A percentile compares a stretch with the other conserved stretches of the same genome.
These are phyloP conservation scores for Epinephelus awoara DNA, from an alignment of 2,797 vertebrate genomes.

Conservation along the genomic window DNA sequence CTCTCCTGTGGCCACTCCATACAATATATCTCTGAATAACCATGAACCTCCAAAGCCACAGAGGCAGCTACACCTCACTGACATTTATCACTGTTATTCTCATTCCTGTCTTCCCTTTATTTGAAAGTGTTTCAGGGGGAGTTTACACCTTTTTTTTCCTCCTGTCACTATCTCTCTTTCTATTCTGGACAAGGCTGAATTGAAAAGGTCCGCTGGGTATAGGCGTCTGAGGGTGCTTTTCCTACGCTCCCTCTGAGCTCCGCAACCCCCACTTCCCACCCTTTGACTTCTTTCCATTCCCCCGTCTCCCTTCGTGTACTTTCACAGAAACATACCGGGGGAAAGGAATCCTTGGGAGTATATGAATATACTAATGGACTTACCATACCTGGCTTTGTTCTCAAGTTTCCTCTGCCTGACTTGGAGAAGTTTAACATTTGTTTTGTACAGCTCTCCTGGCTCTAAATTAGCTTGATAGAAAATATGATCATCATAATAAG, in stretches of 20 bases:
- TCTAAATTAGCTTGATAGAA: conserved; percentile 37
- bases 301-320: background rate
- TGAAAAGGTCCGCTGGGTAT: conserved; percentile 65
- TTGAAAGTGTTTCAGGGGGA: conserved; percentile 69
- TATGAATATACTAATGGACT: conserved; percentile 30
- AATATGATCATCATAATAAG: conserved; percentile 30
- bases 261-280: background rate
- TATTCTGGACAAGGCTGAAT: conserved; percentile 62
- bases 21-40: conserved; percentile 62
- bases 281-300: conserved; percentile 7
- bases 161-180: conserved; percentile 58
- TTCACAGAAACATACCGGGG: conserved; percentile 17
- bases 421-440: background rate
- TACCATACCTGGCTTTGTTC: conserved; percentile 6
- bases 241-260: conserved; percentile 13
- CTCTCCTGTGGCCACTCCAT: conserved; percentile 47
- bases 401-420: conserved; percentile 5
- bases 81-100: conserved; percentile 80
- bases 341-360: background rate
- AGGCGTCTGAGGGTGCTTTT: conserved; percentile 35
- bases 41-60: conserved; percentile 53
- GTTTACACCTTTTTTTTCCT: conserved; percentile 52
- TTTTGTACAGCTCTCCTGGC: background rate
- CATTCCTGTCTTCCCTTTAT: conserved; percentile 64
- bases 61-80: conserved; percentile 64